Evolutionary conservation across 2,797 vertebrate species (phyloP).

Genomic region (Falco concolor): DNA sequence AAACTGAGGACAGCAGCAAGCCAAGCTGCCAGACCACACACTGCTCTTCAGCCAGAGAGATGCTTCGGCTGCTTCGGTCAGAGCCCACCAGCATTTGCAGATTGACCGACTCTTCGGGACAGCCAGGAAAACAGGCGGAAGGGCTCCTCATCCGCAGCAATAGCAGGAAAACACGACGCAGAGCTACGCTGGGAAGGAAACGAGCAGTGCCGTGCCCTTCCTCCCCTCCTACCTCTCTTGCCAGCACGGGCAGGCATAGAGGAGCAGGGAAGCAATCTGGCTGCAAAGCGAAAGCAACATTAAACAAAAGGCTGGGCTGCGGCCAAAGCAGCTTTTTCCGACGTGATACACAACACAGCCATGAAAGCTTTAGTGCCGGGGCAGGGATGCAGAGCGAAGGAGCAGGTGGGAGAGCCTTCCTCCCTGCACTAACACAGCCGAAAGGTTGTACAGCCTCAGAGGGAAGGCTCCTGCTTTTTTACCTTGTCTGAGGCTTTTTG

Average conservation of each 20-base stretch:
- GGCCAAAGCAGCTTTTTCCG: neutral
- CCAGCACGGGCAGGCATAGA: neutral
- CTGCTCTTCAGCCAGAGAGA: accelerated
- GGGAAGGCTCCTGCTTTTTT: neutral
- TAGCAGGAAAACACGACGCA: neutral
- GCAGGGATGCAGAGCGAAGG: accelerated
- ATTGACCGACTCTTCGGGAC: accelerated
- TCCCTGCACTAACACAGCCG: neutral
- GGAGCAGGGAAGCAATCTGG: neutral
- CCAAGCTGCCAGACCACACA: neutral
- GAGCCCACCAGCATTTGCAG: accelerated
- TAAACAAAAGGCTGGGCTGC: neutral
- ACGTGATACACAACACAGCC: accelerated
- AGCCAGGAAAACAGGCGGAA: neutral
- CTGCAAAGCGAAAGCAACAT: neutral
- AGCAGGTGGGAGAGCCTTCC: neutral
- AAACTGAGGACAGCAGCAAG: neutral
- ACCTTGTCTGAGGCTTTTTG: neutral
- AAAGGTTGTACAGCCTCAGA: accelerated
- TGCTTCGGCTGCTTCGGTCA: accelerated
- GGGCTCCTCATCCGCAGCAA: accelerated
- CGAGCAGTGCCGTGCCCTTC: neutral
- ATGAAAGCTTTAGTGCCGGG: accelerated
- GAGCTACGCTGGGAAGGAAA: neutral
- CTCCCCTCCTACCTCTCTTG: neutral